Conservation (phyloP, 2,113 vertebrate genomes). For the Psephotus haematonotus region DNA sequence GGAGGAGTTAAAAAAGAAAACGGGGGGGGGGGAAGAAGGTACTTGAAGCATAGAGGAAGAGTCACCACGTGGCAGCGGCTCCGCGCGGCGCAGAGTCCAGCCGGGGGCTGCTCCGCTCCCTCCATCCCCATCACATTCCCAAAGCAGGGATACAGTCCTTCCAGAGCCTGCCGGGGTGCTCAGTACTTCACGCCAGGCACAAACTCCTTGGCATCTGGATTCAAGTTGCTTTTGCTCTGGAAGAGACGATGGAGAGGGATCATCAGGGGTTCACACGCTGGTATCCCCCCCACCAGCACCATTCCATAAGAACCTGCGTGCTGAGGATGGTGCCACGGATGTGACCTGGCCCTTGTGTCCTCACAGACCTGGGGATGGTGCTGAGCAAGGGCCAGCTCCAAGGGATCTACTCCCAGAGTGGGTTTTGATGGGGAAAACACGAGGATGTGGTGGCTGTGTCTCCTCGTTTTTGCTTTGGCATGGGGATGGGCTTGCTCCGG, state of each 20-base stretch:
- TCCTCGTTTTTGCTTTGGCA: neutral
- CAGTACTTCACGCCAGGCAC: conserved; percentile 97
- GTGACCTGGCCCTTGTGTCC: neutral
- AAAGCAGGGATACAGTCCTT: conserved; percentile 67
- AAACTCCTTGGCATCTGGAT: conserved; percentile 98
- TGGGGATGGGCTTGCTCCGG: neutral
- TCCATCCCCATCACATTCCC: neutral
- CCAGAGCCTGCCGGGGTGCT: conserved; percentile 59
- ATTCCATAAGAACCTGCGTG: too few relatives aligned
- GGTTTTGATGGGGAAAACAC: rapidly evolving
- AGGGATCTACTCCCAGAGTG: neutral
- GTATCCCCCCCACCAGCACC: neutral
- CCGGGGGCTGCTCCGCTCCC: neutral
- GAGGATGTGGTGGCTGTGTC: rapidly evolving
- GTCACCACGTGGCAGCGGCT: conserved; percentile 12
- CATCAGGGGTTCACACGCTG: rapidly evolving
- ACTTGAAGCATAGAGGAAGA: conserved; percentile 46
- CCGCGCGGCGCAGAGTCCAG: conserved; percentile 26
- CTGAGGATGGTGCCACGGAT: neutral
- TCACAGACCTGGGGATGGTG: neutral
- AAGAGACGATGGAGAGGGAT: neutral
- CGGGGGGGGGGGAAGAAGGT: neutral
- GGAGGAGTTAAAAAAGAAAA: neutral
- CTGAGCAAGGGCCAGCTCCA: neutral
- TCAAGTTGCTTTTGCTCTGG: conserved; percentile 97